These are phyloP conservation scores for Lepilemur septentrionalis DNA, from an alignment of 2,797 vertebrate species.

Conservation along the genomic window DNA sequence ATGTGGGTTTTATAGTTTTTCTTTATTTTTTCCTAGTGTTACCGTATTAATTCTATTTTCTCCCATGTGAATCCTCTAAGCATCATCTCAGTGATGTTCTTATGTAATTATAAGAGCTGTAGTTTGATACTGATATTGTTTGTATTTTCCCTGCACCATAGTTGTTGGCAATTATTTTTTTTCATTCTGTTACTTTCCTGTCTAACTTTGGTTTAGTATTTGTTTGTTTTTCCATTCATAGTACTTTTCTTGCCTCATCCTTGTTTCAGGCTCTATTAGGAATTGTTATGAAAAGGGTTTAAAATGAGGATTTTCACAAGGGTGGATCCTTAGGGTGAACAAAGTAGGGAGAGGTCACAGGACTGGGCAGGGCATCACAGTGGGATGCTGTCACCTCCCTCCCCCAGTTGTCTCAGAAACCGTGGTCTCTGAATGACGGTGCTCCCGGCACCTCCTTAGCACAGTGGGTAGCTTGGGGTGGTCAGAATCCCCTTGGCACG, in stretches of 20 bases:
- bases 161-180: neutral
- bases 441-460: neutral
- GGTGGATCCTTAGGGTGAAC: neutral
- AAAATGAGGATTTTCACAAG: conserved; percentile 26
- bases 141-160: neutral
- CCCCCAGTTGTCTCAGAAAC: neutral
- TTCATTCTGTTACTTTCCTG: conserved; percentile 19
- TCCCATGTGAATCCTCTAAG: neutral
- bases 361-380: neutral
- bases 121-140: neutral
- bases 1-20: neutral
- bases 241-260: neutral
- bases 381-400: neutral
- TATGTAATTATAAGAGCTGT: neutral
- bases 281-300: conserved; percentile 16
- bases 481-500: neutral
- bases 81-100: conserved; percentile 18
- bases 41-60: neutral
- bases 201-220: conserved; percentile 6
- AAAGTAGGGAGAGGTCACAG: neutral
- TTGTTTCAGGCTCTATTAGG: conserved; percentile 15
- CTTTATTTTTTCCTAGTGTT: neutral
- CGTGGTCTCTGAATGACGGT: neutral
- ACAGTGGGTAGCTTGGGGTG: neutral
- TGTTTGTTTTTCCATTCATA: neutral